Conservation (phyloP, 2,797 vertebrate species). For the Hydrolagus colliei region DNA sequence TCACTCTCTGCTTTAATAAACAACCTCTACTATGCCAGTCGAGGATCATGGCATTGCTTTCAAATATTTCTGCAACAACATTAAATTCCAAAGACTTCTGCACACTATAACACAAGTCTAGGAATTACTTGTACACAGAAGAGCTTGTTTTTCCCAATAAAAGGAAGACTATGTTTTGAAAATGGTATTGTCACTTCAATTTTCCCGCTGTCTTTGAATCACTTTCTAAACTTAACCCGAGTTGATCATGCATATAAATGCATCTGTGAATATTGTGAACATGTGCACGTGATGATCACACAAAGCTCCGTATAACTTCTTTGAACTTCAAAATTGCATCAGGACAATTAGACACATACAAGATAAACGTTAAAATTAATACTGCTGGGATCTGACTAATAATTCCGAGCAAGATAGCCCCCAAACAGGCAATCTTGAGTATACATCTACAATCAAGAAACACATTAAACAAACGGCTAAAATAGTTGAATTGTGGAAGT, state of each 20-base stretch:
- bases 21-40: background rate
- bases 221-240: slow-evolving; percentile 18
- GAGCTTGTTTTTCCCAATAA: background rate
- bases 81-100: background rate
- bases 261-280: slow-evolving; percentile 6
- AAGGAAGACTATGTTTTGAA: background rate
- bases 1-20: too few species aligned
- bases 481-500: background rate
- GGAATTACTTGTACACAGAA: background rate
- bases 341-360: background rate
- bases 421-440: background rate
- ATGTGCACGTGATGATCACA: background rate
- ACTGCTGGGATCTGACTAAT: background rate
- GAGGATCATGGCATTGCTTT: background rate
- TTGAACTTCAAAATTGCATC: background rate
- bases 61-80: background rate
- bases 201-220: slow-evolving; percentile 1
- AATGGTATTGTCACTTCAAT: slow-evolving; percentile 13
- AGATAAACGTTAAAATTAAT: background rate
- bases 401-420: background rate
- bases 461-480: background rate
- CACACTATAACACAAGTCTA: background rate
- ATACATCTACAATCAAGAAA: background rate
- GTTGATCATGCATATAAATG: slow-evolving; percentile 3
- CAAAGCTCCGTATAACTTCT: background rate